These are phyloP conservation scores for Netelia virgata DNA, from an alignment of 2,888 invertebrate species.

Conservation along the genomic window DNA sequence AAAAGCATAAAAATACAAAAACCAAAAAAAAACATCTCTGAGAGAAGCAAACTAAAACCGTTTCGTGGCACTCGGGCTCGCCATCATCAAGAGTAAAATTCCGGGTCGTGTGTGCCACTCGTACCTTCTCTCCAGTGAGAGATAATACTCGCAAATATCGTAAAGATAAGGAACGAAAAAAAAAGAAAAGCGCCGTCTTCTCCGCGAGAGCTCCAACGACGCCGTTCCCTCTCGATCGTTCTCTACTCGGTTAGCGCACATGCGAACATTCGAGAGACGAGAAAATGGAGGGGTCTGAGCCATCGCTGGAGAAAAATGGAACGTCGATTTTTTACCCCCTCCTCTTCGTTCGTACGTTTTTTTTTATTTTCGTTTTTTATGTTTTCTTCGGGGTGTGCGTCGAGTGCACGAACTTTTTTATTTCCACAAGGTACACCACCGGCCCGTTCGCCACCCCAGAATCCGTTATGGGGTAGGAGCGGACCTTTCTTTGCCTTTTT, in stretches of 20 bases:
- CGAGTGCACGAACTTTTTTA: slow-evolving; percentile 67
- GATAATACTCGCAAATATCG: slow-evolving; percentile 84
- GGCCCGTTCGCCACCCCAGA: slow-evolving; percentile 76
- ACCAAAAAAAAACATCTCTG: background rate
- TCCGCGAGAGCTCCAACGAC: slow-evolving; percentile 21
- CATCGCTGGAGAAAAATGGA: slow-evolving; percentile 71
- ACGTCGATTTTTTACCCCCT: slow-evolving; percentile 70
- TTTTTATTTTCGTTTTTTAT: background rate
- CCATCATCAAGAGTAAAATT: slow-evolving; percentile 74
- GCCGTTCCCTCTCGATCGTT: slow-evolving; percentile 9
- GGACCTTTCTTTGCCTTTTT: slow-evolving; percentile 73
- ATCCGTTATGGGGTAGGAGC: slow-evolving; percentile 81
- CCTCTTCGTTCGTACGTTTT: slow-evolving; percentile 32
- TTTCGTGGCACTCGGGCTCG: slow-evolving; percentile 38
- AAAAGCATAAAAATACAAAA: slow-evolving; percentile 60
- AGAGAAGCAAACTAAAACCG: slow-evolving; percentile 44
- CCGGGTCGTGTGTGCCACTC: slow-evolving; percentile 76
- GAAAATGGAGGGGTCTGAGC: background rate
- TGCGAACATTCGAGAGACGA: slow-evolving; percentile 28
- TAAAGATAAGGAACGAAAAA: slow-evolving; percentile 81
- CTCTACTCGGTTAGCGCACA: slow-evolving; percentile 47
- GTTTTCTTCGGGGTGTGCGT: slow-evolving; percentile 40
- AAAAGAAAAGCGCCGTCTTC: slow-evolving; percentile 23
- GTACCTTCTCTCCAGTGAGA: slow-evolving; percentile 52
- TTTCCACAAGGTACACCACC: slow-evolving; percentile 51